Evolutionary conservation across 2,888 invertebrate species (phyloP), one percentile per base, ranked within the genome.

Genomic region (Pammene aurita): DNA sequence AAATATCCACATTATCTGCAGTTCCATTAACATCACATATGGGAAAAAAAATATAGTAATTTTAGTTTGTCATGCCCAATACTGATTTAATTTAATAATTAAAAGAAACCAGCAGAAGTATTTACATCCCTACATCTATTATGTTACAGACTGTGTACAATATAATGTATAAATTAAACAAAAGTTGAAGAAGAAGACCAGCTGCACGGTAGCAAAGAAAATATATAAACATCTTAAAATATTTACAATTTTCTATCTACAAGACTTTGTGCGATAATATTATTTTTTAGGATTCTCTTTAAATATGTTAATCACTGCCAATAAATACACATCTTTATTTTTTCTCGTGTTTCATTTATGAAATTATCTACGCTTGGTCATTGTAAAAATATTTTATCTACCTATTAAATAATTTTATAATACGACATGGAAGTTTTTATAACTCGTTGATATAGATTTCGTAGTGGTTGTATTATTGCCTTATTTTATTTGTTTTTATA

Each of bases 371-470:
- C 13, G 1, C 10, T 71, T 75, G 72, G 70, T 74, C 73, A 72
- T 75, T 63, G 18, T 26, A 35, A 52, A 44, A 44, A 61, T 62
- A 26, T 62, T 9, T 66, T 46, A 48, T 18, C 38, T 65, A n/a
- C 52, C 26, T 57, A 50, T 66, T 48, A 66, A 71, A 68, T 54
- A 66, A 65, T 57, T 71, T 67, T 58, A 66, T 68, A n/a, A n/a
- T n/a, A n/a, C n/a, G n/a, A n/a, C n/a, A n/a, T 62, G 67, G 64
- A 68, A 58, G 55, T 72, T 68, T 73, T 64, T 70, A 64, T 69
- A 65, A 68, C 73, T 56, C 73, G 77, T 77, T 76, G 75, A 73
- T 76, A 56, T 62, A 74, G 76, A 78, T 67, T 71, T 76, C 73
- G 72, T 64, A 70, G 34, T 64, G 61, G 66, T 67, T 48, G n/a